Base-by-base conservation (phyloP, 1,140 invertebrate genomes). In the Charaxes varanes region DNA sequence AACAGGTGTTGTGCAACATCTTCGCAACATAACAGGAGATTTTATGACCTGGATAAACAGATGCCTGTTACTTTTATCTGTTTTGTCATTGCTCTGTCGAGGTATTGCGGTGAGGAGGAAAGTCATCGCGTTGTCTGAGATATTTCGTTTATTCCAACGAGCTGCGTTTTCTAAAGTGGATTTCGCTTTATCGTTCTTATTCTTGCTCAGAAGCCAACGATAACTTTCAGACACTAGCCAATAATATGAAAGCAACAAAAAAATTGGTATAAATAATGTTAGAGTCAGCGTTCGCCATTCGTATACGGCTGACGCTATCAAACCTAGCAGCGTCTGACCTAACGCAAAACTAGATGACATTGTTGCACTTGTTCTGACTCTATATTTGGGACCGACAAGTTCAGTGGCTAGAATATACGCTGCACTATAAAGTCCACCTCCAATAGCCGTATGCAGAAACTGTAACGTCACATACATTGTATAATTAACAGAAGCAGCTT, bases 141-240 rank as follows among this genome's bases (percentile, higher is more conserved):
- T 65, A 23, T 78, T 63, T 19, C 83, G 85, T 8, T 88, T 87
- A 56, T 96, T 96, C 6, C 90, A 84, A 34, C 74, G 84, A 4
- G 90, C 89, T 8, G 88, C 89, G 41, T 83, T 85, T 7, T 85
- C 74, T 12, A 92, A 68, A 4, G 89, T 85, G 6, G 64, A 63
- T 43, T 85, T 86, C 6, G 89, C 90, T 54, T 90, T 85, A 0
- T 90, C 84, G 26, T 89, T 87, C 54, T 88, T 88, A 13, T 90
- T 88, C 47, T 91, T 89, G n/a, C 91, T 90, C 12, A 94, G 64
- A 8, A 94, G 77, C 94, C 94, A 95, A 45, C 93, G 84, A 22
- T 89, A 83, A 37, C 90, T 91, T 68, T 91, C 90, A 1, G 87
- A 86, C 7, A 90, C 53, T 31, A 90, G 68, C 79, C 88, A 88